phyloP scores from a whole-genome alignment of 1,140 invertebrate genomes.

The Monochamus saltuarius region DNA sequence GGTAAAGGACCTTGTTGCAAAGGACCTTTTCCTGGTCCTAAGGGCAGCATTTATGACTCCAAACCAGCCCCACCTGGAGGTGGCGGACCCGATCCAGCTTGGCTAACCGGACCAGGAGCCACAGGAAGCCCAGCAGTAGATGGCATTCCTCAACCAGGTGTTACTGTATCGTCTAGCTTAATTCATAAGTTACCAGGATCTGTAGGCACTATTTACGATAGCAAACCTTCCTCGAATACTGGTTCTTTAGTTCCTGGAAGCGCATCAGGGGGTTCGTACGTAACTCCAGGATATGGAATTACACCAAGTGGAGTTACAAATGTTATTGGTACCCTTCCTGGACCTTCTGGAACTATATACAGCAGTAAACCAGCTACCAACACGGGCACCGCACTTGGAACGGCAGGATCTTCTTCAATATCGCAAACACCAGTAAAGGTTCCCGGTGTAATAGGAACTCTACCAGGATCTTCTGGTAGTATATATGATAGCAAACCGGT shows the following conservation, averaged over 20 bases:
- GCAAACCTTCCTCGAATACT: constrained; percentile 18
- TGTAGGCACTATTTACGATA: constrained; percentile 24
- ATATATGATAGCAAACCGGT: constrained; percentile 31
- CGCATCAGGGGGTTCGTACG: constrained; percentile 6
- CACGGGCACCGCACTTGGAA: no score
- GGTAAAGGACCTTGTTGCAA: constrained; percentile 18
- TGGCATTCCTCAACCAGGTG: neutral
- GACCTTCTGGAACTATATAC: constrained; percentile 28
- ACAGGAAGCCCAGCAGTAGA: neutral
- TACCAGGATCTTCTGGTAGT: constrained; percentile 8
- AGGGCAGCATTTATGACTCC: constrained; percentile 36
- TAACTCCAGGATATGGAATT: constrained; percentile 7
- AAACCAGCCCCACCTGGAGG: constrained; percentile 26
- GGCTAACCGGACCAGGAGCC: neutral
- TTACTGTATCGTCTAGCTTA: constrained; percentile 3
- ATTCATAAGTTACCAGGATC: constrained; percentile 21
- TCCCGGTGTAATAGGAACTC: neutral
- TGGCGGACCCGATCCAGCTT: constrained; percentile 3
- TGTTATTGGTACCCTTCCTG: constrained; percentile 19
- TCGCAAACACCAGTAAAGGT: no score
- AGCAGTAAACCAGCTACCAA: constrained; percentile 23
- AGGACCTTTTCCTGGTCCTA: constrained; percentile 39
- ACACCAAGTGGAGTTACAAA: neutral
- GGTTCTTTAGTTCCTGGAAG: constrained; percentile 6
- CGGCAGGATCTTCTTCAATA: no score